These are phyloP conservation scores for Halesus radiatus DNA, from an alignment of 1,140 invertebrate genomes.

Conservation along the genomic window DNA sequence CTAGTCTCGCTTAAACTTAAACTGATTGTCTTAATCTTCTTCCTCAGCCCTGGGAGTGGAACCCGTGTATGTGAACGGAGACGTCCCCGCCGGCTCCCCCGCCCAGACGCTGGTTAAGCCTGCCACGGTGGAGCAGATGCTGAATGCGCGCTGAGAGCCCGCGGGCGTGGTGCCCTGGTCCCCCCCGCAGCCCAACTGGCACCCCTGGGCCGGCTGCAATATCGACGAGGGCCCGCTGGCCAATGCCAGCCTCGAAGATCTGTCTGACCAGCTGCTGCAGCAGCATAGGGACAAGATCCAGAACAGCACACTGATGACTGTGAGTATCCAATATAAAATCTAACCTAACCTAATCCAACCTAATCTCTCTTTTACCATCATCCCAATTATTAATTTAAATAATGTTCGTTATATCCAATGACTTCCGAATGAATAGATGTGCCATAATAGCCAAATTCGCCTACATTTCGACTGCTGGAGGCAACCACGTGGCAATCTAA, in stretches of 20 bases:
- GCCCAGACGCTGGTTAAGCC: slow-evolving; percentile 43
- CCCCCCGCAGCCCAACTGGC: slow-evolving; percentile 95
- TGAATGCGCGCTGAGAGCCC: slow-evolving; percentile 65
- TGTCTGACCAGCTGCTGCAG: slow-evolving; percentile 83
- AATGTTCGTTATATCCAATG: too few species aligned
- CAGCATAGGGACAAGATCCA: slow-evolving; percentile 76
- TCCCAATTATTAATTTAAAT: too few species aligned
- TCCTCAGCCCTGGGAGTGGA: slow-evolving; percentile 31
- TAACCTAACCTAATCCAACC: too few species aligned
- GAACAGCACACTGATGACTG: slow-evolving; percentile 70
- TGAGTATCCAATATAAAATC: slow-evolving; percentile 41
- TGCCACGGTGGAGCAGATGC: slow-evolving; percentile 60
- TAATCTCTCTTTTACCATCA: too few species aligned
- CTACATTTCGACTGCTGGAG: too few species aligned
- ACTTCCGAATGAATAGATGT: too few species aligned
- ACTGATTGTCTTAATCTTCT: too few species aligned
- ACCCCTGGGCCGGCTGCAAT: slow-evolving; percentile 89
- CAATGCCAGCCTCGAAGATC: slow-evolving; percentile 80
- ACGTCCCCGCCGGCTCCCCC: background rate
- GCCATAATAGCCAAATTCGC: too few species aligned
- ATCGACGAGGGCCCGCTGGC: slow-evolving; percentile 93
- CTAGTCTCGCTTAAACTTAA: too few species aligned
- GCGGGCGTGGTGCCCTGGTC: slow-evolving; percentile 94
- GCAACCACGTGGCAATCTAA: too few species aligned
- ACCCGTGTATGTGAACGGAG: slow-evolving; percentile 1